Percentiles rank a stretch among this genome's conserved stretches.
Evolutionary conservation across 2,113 vertebrate genomes (phyloP).

Genomic region (Gallinago paraguaiae): DNA sequence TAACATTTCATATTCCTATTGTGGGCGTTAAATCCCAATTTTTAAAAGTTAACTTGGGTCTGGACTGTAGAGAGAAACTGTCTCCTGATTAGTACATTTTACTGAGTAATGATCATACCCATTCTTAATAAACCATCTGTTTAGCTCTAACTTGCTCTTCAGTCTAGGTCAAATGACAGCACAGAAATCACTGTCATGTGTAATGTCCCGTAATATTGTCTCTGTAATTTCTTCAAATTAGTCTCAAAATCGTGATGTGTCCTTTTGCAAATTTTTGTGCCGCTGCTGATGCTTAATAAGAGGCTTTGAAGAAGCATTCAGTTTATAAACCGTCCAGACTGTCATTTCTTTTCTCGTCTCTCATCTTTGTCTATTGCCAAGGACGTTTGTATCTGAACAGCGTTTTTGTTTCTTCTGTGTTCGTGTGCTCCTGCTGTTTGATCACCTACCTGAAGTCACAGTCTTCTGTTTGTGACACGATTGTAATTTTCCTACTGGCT

Average conservation of each 20-base stretch:
- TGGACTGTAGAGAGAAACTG: background rate
- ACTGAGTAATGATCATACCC: background rate
- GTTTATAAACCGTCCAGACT: background rate
- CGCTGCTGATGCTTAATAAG: background rate
- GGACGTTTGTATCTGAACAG: background rate
- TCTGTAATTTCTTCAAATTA: background rate
- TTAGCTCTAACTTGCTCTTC: background rate
- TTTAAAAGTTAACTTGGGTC: background rate
- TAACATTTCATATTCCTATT: background rate
- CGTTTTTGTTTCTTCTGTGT: background rate
- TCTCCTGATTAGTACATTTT: background rate
- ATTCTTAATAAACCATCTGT: background rate
- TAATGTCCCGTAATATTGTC: background rate
- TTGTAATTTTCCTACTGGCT: slow-evolving; percentile 2
- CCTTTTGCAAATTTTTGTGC: background rate
- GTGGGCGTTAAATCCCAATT: background rate
- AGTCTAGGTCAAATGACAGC: background rate
- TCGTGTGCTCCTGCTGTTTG: background rate
- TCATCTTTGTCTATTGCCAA: background rate
- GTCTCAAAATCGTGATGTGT: background rate
- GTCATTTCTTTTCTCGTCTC: background rate
- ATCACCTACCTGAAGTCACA: background rate
- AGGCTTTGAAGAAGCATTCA: background rate
- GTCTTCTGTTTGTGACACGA: background rate
- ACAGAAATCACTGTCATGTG: background rate